phyloP scores from a whole-genome alignment of 2,888 invertebrate genomes.

The Steinernema carpocapsae region DNA sequence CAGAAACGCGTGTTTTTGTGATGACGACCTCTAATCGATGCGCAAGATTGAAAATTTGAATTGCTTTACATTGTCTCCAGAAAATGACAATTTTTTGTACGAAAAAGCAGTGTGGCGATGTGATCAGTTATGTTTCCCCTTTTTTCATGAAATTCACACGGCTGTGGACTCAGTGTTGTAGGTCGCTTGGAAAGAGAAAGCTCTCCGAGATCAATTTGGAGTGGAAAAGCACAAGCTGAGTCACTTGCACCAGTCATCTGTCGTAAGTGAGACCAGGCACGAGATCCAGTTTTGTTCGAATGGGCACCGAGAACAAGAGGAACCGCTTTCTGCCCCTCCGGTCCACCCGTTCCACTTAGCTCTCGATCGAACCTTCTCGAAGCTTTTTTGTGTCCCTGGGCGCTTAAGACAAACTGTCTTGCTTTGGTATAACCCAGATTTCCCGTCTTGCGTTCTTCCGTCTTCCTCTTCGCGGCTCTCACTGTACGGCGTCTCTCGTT shows the following conservation, averaged over 20 bases:
- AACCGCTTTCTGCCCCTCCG: background rate
- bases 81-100: too few species aligned
- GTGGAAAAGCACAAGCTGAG: background rate
- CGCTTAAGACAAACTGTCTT: background rate
- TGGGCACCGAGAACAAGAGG: background rate
- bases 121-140: too few species aligned
- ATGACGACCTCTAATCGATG: too few species aligned
- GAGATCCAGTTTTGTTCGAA: background rate
- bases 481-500: background rate
- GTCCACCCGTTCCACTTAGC: background rate
- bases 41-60: too few species aligned
- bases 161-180: too few species aligned
- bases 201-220: too few species aligned
- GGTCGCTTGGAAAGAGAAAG: too few species aligned
- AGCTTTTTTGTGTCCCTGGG: background rate
- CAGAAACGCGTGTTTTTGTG: too few species aligned
- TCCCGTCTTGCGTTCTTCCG: background rate
- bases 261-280: background rate
- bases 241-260: background rate
- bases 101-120: too few species aligned
- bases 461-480: background rate
- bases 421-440: slow-evolving; percentile 16
- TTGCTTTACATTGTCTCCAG: too few species aligned
- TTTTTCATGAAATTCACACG: too few species aligned
- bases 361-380: background rate